Percentiles rank a stretch among this genome's conserved stretches.
Conservation (phyloP, 2,888 invertebrate genomes). For the Dinocampus coccinellae region DNA sequence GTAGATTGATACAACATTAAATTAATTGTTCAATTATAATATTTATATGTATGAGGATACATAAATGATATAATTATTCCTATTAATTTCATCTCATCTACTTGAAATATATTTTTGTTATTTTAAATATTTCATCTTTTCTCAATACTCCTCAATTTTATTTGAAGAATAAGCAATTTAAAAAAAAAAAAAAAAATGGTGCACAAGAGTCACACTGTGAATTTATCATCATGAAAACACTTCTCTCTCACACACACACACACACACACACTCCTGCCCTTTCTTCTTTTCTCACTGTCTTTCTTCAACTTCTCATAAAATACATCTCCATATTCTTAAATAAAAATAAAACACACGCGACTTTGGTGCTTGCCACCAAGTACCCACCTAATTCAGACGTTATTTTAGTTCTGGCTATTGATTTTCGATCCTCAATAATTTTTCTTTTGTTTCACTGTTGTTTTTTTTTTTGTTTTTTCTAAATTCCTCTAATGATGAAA, state of each 20-base stretch:
- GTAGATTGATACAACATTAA: not conserved
- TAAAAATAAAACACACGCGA: not conserved
- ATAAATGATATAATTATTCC: too few species aligned
- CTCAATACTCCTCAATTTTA: too few species aligned
- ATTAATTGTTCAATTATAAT: not conserved
- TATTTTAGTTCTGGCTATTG: conserved; percentile 7
- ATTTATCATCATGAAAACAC: not conserved
- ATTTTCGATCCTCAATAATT: conserved; percentile 12
- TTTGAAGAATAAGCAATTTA: too few species aligned
- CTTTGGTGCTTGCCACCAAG: not conserved
- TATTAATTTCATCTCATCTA: too few species aligned
- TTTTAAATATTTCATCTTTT: too few species aligned
- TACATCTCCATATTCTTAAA: not conserved
- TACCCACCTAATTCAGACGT: conserved; percentile 17
- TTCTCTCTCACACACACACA: not conserved
- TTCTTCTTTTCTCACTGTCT: not conserved
- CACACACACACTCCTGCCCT: not conserved
- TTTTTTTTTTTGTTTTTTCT: not conserved
- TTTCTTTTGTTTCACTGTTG: too few species aligned
- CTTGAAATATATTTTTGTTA: too few species aligned
- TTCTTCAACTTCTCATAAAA: not conserved
- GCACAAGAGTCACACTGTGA: not conserved
- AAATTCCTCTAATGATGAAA: not conserved
- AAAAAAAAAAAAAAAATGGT: not conserved
- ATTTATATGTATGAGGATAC: not conserved